A percentile compares a stretch with the other conserved stretches of the same genome.
These are phyloP conservation scores for Drosophila grimshawi DNA, from an alignment of 1,140 invertebrate genomes.

Conservation along the genomic window DNA sequence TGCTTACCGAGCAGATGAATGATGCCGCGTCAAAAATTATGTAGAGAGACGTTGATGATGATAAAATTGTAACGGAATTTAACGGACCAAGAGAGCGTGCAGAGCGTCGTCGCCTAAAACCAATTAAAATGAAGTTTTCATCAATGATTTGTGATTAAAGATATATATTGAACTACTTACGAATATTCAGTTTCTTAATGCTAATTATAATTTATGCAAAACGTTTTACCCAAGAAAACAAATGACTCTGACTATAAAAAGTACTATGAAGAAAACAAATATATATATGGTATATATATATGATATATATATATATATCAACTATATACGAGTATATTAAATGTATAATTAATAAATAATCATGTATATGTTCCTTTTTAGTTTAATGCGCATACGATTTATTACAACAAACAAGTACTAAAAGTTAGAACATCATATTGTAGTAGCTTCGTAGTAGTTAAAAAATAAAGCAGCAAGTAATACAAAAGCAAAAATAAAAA, in stretches of 20 bases:
- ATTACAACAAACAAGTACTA: constrained; percentile 61
- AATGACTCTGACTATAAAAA: constrained; percentile 81
- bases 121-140: constrained; percentile 81
- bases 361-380: constrained; percentile 84
- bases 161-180: constrained; percentile 69
- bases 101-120: constrained; percentile 80
- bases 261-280: constrained; percentile 68
- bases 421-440: constrained; percentile 49
- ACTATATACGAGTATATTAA: constrained; percentile 46
- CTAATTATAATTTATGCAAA: constrained; percentile 71
- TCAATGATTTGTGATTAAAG: constrained; percentile 84
- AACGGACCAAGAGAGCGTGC: constrained; percentile 82
- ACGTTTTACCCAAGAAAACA: constrained; percentile 62
- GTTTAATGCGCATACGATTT: constrained; percentile 75
- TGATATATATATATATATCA: constrained; percentile 56
- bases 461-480: constrained; percentile 37
- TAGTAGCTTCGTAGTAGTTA: constrained; percentile 76
- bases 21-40: constrained; percentile 61
- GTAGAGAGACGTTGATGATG: constrained; percentile 56
- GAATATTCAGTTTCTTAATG: constrained; percentile 68
- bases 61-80: constrained; percentile 78
- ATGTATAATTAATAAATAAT: constrained; percentile 68
- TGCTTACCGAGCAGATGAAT: constrained; percentile 56
- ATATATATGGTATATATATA: constrained; percentile 52
- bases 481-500: constrained; percentile 20